A percentile compares a stretch with the other conserved stretches of the same genome.
These are phyloP conservation scores for Cardiocondyla obscurior DNA, from an alignment of 1,140 invertebrate species.

Conservation along the genomic window DNA sequence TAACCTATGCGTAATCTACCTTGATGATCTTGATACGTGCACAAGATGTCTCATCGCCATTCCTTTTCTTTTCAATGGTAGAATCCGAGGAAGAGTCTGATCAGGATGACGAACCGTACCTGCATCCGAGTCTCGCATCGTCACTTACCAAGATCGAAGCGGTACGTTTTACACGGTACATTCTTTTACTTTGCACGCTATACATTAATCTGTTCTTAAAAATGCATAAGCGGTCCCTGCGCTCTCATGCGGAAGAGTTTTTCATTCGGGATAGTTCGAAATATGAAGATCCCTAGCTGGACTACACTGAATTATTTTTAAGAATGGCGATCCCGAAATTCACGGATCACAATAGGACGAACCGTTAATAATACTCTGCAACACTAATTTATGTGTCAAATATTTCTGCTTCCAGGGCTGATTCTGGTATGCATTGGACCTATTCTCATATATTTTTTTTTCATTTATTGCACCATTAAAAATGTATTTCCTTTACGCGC, in stretches of 20 bases:
- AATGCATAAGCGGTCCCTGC: slow-evolving; percentile 33
- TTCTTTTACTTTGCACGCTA: slow-evolving; percentile 19
- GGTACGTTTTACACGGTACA: slow-evolving; percentile 81
- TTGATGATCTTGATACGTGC: slow-evolving; percentile 39
- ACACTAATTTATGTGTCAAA: slow-evolving; percentile 72
- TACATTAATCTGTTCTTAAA: slow-evolving; percentile 52
- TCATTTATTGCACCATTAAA: background rate
- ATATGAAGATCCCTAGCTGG: slow-evolving; percentile 24
- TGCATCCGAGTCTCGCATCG: slow-evolving; percentile 91
- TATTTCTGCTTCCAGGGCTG: slow-evolving; percentile 79
- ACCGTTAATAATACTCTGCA: slow-evolving; percentile 54
- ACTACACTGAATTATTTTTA: slow-evolving; percentile 44
- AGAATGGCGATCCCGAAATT: slow-evolving; percentile 27
- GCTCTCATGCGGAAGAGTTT: slow-evolving; percentile 38
- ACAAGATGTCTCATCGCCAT: slow-evolving; percentile 45
- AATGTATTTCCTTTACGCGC: background rate
- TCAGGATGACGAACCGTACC: slow-evolving; percentile 88
- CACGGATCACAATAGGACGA: slow-evolving; percentile 33
- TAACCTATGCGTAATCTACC: slow-evolving; percentile 47
- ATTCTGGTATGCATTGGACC: slow-evolving; percentile 75
- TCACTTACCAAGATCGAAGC: slow-evolving; percentile 84
- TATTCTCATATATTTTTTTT: slow-evolving; percentile 45
- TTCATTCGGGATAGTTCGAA: slow-evolving; percentile 33
- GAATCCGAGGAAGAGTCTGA: slow-evolving; percentile 85
- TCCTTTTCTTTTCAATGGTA: slow-evolving; percentile 76